Conservation (phyloP, 1,140 invertebrate genomes). For the Drosophila serrata region DNA sequence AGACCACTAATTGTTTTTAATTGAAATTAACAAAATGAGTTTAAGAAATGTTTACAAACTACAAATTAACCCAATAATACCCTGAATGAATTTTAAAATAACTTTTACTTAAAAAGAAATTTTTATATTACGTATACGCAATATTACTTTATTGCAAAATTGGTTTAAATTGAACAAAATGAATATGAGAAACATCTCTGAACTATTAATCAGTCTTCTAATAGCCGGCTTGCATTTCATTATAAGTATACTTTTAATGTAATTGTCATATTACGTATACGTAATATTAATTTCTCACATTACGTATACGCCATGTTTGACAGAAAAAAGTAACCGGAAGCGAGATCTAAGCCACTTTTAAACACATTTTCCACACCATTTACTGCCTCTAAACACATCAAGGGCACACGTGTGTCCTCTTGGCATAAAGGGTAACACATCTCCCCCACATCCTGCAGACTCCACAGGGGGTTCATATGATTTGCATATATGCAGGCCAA, state of each 20-base stretch:
- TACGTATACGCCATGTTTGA: neutral
- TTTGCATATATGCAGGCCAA: constrained; percentile 45
- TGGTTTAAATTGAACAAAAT: no score
- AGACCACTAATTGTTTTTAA: no score
- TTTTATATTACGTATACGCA: no score
- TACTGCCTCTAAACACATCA: constrained; percentile 2
- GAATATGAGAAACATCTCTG: neutral
- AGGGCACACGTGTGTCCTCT: constrained; percentile 6
- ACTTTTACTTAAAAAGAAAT: no score
- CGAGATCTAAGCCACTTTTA: neutral
- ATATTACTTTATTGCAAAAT: neutral
- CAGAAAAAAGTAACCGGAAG: no score
- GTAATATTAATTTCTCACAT: neutral
- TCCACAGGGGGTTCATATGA: constrained; percentile 6
- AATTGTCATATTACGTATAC: constrained; percentile 12
- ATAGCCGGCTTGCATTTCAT: neutral
- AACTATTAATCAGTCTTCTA: neutral
- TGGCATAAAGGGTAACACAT: neutral
- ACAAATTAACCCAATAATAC: no score
- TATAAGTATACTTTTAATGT: no score
- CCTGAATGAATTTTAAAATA: no score
- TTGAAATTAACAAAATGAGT: no score
- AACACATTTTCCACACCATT: constrained; percentile 8
- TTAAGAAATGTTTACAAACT: no score
- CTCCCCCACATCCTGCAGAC: neutral